Evolutionary conservation across 2,797 vertebrate species (phyloP).

Genomic region (Sebastes cheni): DNA sequence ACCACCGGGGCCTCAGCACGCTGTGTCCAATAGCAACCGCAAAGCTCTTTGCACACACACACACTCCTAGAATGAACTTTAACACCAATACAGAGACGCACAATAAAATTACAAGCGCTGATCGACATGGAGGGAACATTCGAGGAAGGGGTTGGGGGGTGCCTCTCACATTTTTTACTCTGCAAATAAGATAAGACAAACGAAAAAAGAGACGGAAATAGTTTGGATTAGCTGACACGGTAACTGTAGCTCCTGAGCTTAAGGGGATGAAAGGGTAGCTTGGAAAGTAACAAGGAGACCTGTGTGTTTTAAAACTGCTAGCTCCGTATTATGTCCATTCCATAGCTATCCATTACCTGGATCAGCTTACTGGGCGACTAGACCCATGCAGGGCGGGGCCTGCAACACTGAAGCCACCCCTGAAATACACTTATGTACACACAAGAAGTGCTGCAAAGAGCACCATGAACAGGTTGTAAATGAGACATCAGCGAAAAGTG

Average conservation of each 20-base stretch:
- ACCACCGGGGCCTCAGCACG: constrained; percentile 72
- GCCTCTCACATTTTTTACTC: constrained; percentile 4
- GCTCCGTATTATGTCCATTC: constrained; percentile 65
- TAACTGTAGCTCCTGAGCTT: constrained; percentile 42
- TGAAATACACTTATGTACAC: constrained; percentile 52
- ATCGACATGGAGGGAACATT: constrained; percentile 17
- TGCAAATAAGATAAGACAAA: constrained; percentile 26
- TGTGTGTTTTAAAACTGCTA: constrained; percentile 65
- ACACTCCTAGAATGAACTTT: constrained; percentile 54
- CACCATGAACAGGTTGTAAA: neutral
- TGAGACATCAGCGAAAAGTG: neutral
- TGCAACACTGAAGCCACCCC: constrained; percentile 56
- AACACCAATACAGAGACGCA: constrained; percentile 48
- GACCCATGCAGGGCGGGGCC: constrained; percentile 48
- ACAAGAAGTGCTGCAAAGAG: neutral
- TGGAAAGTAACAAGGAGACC: constrained; percentile 76
- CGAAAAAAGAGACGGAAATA: constrained; percentile 41
- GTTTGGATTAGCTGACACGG: constrained; percentile 53
- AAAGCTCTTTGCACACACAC: constrained; percentile 55
- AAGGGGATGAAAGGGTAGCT: constrained; percentile 56
- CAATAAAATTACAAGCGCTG: constrained; percentile 7
- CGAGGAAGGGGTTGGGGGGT: neutral
- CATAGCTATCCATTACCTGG: constrained; percentile 69
- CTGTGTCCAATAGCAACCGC: constrained; percentile 87
- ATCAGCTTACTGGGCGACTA: constrained; percentile 62